Evolutionary conservation across 2,888 invertebrate species (phyloP), one percentile per base, ranked within the genome.

Genomic region (Bruchidius siliquastri): DNA sequence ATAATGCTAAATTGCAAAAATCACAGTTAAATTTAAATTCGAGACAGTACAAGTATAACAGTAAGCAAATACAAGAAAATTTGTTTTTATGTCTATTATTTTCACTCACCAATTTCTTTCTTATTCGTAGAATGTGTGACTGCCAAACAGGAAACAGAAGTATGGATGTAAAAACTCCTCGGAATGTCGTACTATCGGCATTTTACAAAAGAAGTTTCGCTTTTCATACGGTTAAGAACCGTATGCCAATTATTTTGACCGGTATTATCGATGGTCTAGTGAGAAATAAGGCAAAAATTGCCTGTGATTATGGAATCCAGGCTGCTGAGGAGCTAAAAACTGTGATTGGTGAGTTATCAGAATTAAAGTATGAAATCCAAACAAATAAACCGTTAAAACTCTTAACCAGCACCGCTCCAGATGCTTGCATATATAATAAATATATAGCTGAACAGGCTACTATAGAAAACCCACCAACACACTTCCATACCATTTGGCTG

Each of bases 171-270:
- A 80, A 79, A 78, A 91, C 92, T 0, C 93, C 93, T 0, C 85
- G 88, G 20, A 90, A 91, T 81, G 82, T 88, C 0, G 86, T 87
- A 20, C 85, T 92, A 71, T 90, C 90, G 70, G 92, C 90, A 0
- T 91, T 90, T 72, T 93, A 91, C 81, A 90, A 88, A 86, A 88
- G 96, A 88, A 94, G 95, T 84, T 95, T 93, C 86, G 98, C 96
- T 0, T 96, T 94, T 85, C 88, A 88, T 77, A 96, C 97, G 0
- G 88, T 98, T 21, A 95, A 93, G 80, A 94, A 95, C 80, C 89
- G 97, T 74, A 86, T 97, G 78, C 98, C 98, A 0, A 89, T 96
- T 0, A 97, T 98, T 81, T 83, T 99, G 72, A 96, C 97, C 0
- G 93, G 93, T 87, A 88, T 96, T 0, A 92, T 98, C 76, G 98